Percentiles rank a stretch among this genome's conserved stretches.
phyloP scores from a whole-genome alignment of 2,888 invertebrate genomes.

The Brachyptera risi region DNA sequence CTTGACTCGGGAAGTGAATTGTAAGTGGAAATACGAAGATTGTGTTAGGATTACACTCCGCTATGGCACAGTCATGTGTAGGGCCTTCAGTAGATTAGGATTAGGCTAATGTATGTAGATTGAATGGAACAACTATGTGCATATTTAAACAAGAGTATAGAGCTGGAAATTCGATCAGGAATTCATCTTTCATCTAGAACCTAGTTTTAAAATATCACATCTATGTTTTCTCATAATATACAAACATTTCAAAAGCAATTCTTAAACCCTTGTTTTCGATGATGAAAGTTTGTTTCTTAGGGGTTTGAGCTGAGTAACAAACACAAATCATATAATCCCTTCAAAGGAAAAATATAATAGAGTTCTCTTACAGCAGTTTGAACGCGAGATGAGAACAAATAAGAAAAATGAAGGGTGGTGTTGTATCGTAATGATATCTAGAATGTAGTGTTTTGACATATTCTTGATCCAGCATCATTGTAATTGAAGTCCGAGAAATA shows the following conservation, averaged over 20 bases:
- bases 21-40: slow-evolving; percentile 8
- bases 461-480: no score
- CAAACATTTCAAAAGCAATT: not conserved
- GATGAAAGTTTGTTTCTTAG: no score
- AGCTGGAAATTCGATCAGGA: slow-evolving; percentile 12
- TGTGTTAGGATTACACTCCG: slow-evolving; percentile 17
- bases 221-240: not conserved
- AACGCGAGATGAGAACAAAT: no score
- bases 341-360: no score
- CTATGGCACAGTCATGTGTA: slow-evolving; percentile 3
- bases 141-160: slow-evolving; percentile 15
- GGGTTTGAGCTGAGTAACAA: no score
- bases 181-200: not conserved
- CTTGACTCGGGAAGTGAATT: slow-evolving; percentile 3
- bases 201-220: not conserved
- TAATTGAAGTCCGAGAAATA: no score
- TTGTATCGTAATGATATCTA: no score
- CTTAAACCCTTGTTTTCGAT: no score
- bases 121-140: slow-evolving; percentile 16
- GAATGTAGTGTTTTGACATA: no score
- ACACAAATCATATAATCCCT: no score
- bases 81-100: slow-evolving; percentile 17
- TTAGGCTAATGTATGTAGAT: slow-evolving; percentile 21
- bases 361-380: no score
- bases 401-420: no score